Base-by-base conservation (phyloP, 2,113 vertebrate genomes). In the Azemiops feae region DNA sequence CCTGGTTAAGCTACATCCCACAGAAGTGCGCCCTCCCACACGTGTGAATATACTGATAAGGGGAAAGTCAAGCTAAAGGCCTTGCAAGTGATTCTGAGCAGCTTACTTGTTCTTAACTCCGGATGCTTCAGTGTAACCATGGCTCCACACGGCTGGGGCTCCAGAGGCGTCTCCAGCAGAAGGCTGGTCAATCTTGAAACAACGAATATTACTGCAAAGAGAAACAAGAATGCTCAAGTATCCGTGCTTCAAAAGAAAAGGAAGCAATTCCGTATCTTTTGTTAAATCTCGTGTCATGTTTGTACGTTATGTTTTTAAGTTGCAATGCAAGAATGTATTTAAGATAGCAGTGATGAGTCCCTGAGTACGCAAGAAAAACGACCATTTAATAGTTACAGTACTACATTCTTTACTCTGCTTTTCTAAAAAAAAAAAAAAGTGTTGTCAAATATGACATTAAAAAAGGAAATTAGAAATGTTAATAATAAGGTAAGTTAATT, bases 71-170 rank as follows among this genome's bases (percentile, higher is more conserved):
- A 18, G 34, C 18, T 85, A 25, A 85, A 27, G 47, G 53, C 14
- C 27, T 85, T 87, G 85, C 22, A 27, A 87, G 25, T 87, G 45
- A 87, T 88, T 87, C n/a, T 20, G n/a, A 18, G 74, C 16, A 34
- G 96, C 98, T 16, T 97, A 99, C 99, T 99, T 99, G 98, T 99
- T 99, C 96, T 99, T 99, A 20, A 99, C 95, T 27, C 99, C 99
- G 0, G 99, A 99, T 0, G 98, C 99, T 96, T 99, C 99, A 0
- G 99, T 99, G 97, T 99, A 99, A 53, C 99, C 99, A 3, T 99
- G 99, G 58, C 99, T 99, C 99, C 99, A 99, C 58, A 99, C 98
- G 0, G 98, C 99, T 0, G 99, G 99, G 0, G 98, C 98, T 93
- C 98, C 98, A 0, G 98, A 98, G 0, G 98, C 97, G 11, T 99